Evolutionary conservation across 2,888 invertebrate genomes (phyloP).

Genomic region (Caenorhabditis doughertyi): DNA sequence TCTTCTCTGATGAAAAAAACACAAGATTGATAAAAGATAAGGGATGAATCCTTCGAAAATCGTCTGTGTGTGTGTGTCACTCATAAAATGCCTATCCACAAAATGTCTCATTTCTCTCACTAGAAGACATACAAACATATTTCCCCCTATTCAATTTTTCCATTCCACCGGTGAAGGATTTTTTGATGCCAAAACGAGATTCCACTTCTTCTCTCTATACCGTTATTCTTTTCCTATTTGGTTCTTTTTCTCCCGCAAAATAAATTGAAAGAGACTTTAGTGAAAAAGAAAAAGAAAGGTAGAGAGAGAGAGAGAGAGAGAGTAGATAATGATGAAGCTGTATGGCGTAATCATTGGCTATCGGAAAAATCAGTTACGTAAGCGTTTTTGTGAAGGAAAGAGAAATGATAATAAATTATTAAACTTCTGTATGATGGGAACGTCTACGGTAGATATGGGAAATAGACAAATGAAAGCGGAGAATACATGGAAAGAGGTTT

Average conservation of each 20-base stretch:
- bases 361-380: conserved; percentile 33
- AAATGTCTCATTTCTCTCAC: conserved; percentile 10
- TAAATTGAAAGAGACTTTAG: not conserved
- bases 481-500: no score
- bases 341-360: conserved; percentile 29
- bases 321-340: conserved; percentile 17
- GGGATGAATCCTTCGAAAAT: conserved; percentile 25
- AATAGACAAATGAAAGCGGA: not conserved
- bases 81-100: conserved; percentile 34
- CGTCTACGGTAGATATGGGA: not conserved
- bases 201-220: conserved; percentile 26
- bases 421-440: conserved; percentile 3
- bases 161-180: not conserved
- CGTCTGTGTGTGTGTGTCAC: not conserved
- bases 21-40: conserved; percentile 5
- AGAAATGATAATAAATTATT: conserved; percentile 22
- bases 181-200: conserved; percentile 37
- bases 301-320: not conserved
- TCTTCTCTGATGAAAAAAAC: not conserved
- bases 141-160: conserved; percentile 34
- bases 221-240: conserved; percentile 27
- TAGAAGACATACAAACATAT: conserved; percentile 30
- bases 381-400: not conserved
- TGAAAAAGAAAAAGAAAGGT: not conserved
- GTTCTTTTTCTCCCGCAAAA: not conserved